Evolutionary conservation across 2,888 invertebrate species (phyloP).

Genomic region (Stictocephala bisonia): DNA sequence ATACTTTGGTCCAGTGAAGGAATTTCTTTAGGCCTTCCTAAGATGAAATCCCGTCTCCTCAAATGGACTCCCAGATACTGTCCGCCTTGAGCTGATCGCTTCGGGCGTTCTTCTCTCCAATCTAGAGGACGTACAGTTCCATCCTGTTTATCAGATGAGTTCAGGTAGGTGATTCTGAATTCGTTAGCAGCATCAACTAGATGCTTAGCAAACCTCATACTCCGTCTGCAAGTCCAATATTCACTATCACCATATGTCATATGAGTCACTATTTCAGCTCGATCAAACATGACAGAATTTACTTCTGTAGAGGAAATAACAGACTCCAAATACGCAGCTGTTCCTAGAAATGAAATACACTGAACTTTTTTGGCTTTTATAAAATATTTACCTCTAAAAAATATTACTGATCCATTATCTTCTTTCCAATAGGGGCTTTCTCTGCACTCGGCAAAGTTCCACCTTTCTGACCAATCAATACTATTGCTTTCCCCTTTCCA

Average conservation of each 20-base stretch:
- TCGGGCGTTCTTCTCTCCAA: constrained; percentile 72
- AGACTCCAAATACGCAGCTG: constrained; percentile 68
- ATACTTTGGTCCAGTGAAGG: constrained; percentile 84
- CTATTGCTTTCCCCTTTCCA: constrained; percentile 50
- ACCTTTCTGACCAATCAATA: constrained; percentile 81
- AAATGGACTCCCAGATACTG: constrained; percentile 89
- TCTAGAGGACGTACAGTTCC: constrained; percentile 69
- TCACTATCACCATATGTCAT: constrained; percentile 83
- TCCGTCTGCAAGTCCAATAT: constrained; percentile 90
- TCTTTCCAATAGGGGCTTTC: constrained; percentile 65
- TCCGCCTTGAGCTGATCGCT: constrained; percentile 70
- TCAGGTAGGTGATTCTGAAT: constrained; percentile 73
- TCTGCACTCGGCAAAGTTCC: constrained; percentile 71
- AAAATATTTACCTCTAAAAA: constrained; percentile 73
- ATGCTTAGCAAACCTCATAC: constrained; percentile 86
- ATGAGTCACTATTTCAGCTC: constrained; percentile 89
- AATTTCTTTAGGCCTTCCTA: constrained; percentile 76
- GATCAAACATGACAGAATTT: constrained; percentile 74
- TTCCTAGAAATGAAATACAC: constrained; percentile 89
- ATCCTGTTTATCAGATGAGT: constrained; percentile 68
- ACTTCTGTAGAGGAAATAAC: constrained; percentile 13
- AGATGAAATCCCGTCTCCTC: constrained; percentile 88
- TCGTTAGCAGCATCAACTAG: constrained; percentile 75
- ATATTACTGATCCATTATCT: neutral
- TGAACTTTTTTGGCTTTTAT: constrained; percentile 73